Percentiles rank a stretch among this genome's conserved stretches.
Conservation (phyloP, 2,797 vertebrate genomes). For the Enteromius thamalakanensis region DNA sequence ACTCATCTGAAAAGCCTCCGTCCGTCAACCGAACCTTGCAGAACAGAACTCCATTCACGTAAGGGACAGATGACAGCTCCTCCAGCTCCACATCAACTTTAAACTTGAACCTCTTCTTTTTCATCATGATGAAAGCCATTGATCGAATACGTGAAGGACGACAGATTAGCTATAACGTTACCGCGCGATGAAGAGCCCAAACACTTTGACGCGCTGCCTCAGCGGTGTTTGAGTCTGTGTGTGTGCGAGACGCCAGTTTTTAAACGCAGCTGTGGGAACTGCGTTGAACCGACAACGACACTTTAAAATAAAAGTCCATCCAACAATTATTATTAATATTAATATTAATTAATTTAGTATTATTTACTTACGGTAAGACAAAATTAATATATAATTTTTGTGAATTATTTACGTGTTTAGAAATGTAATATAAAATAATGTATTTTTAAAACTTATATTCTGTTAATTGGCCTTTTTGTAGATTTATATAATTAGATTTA, state of each 20-base stretch:
- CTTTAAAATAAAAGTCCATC: slow-evolving; percentile 41
- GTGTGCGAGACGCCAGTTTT: neutral
- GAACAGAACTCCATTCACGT: slow-evolving; percentile 93
- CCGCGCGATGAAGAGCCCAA: neutral
- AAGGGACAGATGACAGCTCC: slow-evolving; percentile 90
- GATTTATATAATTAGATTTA: neutral
- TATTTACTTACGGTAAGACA: neutral
- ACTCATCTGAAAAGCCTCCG: slow-evolving; percentile 88
- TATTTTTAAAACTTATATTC: neutral
- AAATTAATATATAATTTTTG: neutral
- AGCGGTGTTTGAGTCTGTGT: neutral
- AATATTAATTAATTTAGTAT: too few relatives aligned
- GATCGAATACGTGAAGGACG: neutral
- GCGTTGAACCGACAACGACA: neutral
- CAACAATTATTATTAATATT: neutral
- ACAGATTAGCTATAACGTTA: neutral
- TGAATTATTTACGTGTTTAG: neutral
- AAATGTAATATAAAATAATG: neutral
- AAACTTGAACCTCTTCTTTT: slow-evolving; percentile 95
- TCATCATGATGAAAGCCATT: slow-evolving; percentile 89
- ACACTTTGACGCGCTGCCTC: neutral
- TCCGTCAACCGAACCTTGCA: slow-evolving; percentile 92
- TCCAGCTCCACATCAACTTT: slow-evolving; percentile 91
- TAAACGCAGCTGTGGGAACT: slow-evolving; percentile 3
- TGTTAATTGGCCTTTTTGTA: neutral